These are phyloP conservation scores for Stegostoma tigrinum DNA, from an alignment of 2,113 vertebrate species.

Conservation along the genomic window DNA sequence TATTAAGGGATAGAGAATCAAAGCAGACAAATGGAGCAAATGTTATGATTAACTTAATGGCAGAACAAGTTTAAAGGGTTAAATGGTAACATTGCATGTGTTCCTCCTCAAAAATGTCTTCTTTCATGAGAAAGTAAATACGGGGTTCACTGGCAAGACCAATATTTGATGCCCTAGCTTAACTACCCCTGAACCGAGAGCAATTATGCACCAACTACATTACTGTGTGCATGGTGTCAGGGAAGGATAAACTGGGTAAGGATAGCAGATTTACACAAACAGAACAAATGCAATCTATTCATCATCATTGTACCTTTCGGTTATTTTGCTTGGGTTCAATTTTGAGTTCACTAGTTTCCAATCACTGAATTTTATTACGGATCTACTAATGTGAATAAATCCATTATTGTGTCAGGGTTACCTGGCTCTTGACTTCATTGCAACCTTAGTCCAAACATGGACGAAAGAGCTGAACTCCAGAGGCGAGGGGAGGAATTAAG, in stretches of 20 bases:
- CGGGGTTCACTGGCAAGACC: no score
- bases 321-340: neutral
- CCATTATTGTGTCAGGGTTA: neutral
- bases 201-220: no score
- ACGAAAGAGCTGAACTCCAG: no score
- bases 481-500: no score
- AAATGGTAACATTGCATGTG: neutral
- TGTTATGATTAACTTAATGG: neutral
- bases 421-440: no score
- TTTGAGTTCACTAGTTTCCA: neutral
- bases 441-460: no score
- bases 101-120: neutral
- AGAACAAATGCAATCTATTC: neutral
- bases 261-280: neutral
- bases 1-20: neutral
- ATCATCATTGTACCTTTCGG: neutral
- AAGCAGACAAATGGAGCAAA: neutral
- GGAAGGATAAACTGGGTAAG: no score
- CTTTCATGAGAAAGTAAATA: neutral
- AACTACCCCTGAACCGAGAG: no score
- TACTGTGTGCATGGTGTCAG: no score
- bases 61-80: neutral
- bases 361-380: neutral
- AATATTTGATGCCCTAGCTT: no score
- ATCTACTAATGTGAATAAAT: neutral